Conservation (phyloP, 2,888 invertebrate genomes). For the Parnassius smintheus region DNA sequence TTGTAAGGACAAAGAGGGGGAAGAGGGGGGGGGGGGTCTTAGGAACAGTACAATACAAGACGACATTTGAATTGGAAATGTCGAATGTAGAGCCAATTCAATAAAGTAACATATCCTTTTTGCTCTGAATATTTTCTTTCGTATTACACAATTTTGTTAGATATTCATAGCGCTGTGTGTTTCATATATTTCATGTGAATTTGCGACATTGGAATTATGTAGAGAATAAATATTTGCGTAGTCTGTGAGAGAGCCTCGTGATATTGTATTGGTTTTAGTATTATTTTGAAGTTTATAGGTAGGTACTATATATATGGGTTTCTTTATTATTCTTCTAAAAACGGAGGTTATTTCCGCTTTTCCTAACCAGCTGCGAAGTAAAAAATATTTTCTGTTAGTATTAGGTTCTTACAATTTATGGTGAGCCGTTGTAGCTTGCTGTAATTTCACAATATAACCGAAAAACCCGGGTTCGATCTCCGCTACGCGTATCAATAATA, state of each 20-base stretch:
- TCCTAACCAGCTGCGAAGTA: no score
- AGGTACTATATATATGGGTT: no score
- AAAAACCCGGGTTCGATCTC: no score
- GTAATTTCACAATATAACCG: no score
- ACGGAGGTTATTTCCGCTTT: no score
- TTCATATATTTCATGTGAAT: background rate
- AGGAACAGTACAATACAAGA: background rate
- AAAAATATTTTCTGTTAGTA: no score
- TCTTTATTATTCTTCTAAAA: no score
- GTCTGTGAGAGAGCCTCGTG: background rate
- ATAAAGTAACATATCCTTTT: constrained; percentile 1
- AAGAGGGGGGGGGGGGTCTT: background rate
- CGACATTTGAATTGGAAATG: constrained; percentile 3
- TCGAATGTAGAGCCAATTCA: background rate
- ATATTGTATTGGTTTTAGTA: no score
- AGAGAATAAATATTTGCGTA: background rate
- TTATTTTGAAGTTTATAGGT: no score
- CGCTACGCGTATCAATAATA: no score
- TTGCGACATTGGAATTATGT: background rate
- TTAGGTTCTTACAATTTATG: no score
- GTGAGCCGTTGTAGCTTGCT: no score
- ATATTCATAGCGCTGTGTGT: background rate
- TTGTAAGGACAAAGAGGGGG: background rate
- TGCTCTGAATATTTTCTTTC: background rate
- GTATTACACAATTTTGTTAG: background rate